These are phyloP conservation scores for Onychostruthus taczanowskii DNA, from an alignment of 2,113 vertebrate species.

Conservation along the genomic window DNA sequence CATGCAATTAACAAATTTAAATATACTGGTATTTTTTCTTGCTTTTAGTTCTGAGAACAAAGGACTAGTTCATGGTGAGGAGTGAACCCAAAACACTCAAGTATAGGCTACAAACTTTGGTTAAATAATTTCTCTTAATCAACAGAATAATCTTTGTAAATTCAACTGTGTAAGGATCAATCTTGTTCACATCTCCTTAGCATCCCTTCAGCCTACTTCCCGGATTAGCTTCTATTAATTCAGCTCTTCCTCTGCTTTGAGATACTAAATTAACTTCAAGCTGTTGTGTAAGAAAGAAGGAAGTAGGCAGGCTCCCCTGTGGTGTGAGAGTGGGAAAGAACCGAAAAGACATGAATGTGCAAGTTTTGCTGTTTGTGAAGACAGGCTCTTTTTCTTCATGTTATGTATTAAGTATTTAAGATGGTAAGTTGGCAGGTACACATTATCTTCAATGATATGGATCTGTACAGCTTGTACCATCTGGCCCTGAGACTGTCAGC, in stretches of 20 bases:
- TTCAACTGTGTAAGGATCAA: background rate
- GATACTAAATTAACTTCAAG: background rate
- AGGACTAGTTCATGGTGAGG: background rate
- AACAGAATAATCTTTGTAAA: background rate
- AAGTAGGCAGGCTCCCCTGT: background rate
- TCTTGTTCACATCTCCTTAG: background rate
- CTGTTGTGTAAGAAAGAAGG: background rate
- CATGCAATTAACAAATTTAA: background rate
- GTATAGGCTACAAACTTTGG: background rate
- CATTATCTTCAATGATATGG: background rate
- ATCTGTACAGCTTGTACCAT: background rate
- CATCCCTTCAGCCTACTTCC: background rate
- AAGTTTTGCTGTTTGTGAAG: background rate
- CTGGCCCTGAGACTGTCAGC: background rate
- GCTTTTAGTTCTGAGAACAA: background rate
- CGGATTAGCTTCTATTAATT: background rate
- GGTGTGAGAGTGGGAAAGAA: background rate
- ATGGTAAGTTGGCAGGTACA: background rate
- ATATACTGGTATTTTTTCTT: background rate
- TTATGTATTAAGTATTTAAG: background rate
- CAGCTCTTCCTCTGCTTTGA: background rate
- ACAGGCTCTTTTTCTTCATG: background rate
- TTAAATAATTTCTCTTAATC: background rate
- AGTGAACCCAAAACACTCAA: background rate
- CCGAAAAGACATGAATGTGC: background rate